Base-by-base conservation (phyloP, 2,113 vertebrate genomes). In the Redunca redunca region DNA sequence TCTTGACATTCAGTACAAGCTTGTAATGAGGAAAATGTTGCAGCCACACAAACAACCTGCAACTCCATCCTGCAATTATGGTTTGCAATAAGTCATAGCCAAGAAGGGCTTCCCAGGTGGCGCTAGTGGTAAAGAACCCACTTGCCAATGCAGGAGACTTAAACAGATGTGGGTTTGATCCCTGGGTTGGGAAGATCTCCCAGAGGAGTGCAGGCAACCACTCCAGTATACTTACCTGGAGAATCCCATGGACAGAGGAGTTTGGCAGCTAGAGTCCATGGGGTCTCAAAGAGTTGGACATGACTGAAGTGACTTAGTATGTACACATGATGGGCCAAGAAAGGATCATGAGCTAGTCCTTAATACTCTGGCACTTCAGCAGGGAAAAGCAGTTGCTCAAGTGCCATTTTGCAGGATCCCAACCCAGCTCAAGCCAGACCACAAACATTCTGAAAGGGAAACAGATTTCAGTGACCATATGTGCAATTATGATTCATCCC, bases 401-500 rank as follows among this genome's bases (percentile, higher is more conserved):
- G 55, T 28, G 92, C 92, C 84, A 81, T 57, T 48, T 7, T 96
- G 80, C 53, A 96, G 88, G 89, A 77, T 71, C 78, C 55, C 62
- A 78, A 3, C 67, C 50, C 43, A 36, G 78, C 48, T 91, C 71
- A 23, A 89, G 81, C 83, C 74, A 88, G 88, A 52, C 67, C 52
- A 52, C 8, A 36, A 90, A 16, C 40, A 14, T 88, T 84, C 19
- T 48, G 84, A 90, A 98, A 78, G 78, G 64, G 60, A 78, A 87
- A 83, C 84, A 80, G 94, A 94, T 87, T 93, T 93, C 80, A n/a
- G 94, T n/a, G 90, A 58, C 95, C 88, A 88, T 87, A 62, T 95
- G 94, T 81, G 62, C 50, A 30, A 57, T 71, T 58, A 93, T 57
- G 89, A 80, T 40, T 83, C 96, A 52, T 80, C 55, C 5, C 50